Conservation (phyloP, 2,113 vertebrate genomes). For the Thoracochromis brauschi region DNA sequence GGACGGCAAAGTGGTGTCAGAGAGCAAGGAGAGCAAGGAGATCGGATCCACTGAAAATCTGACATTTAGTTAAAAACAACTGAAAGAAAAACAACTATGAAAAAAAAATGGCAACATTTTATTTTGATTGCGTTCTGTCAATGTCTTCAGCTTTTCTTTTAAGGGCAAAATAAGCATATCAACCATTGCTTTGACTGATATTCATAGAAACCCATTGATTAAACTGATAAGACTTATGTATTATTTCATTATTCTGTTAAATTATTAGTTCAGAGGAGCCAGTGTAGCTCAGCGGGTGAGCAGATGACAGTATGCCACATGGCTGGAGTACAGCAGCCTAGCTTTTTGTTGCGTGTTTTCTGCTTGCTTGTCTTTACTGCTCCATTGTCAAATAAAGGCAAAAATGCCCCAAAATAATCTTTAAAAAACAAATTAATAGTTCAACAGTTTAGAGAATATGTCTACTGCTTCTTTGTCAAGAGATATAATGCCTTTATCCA, state of each 20-base stretch:
- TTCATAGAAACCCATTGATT: background rate
- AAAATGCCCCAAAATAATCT: background rate
- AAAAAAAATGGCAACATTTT: background rate
- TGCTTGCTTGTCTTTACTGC: background rate
- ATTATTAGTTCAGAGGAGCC: background rate
- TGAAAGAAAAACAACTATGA: background rate
- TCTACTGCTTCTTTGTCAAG: background rate
- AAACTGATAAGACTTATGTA: background rate
- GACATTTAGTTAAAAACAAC: background rate
- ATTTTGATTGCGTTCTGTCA: background rate
- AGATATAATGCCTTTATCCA: background rate
- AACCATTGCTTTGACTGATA: background rate
- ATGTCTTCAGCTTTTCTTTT: background rate
- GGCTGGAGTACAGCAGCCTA: background rate
- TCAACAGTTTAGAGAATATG: background rate
- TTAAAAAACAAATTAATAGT: background rate
- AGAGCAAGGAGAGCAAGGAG: slow-evolving; percentile 45
- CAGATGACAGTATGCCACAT: background rate
- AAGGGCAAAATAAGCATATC: background rate
- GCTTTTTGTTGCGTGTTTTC: background rate
- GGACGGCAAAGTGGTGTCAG: slow-evolving; percentile 57
- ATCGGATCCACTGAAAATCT: slow-evolving; percentile 10
- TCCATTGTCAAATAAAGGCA: background rate
- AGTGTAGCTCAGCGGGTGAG: background rate
- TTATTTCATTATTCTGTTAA: background rate